phyloP scores from a whole-genome alignment of 1,140 invertebrate species.

The Drosophila serrata region DNA sequence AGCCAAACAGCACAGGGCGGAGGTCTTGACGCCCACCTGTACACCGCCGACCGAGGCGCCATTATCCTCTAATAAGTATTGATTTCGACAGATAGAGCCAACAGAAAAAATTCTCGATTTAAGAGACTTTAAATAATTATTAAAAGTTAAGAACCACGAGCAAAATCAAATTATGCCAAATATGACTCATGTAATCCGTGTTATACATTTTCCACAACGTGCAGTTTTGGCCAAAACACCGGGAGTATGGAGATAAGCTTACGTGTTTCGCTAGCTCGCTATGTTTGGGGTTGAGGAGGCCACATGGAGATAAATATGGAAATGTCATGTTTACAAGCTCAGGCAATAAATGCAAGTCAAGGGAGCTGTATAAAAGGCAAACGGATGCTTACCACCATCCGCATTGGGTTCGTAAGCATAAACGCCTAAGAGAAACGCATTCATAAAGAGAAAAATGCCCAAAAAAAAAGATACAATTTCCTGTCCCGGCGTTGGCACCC shows the following conservation, averaged over 20 bases:
- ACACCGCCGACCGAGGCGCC: background rate
- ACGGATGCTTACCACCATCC: conserved; percentile 22
- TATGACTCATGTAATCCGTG: conserved; percentile 33
- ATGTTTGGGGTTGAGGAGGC: conserved; percentile 6
- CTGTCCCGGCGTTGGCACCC: background rate
- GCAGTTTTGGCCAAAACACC: conserved; percentile 8
- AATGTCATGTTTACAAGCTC: conserved; percentile 71
- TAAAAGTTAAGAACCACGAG: conserved; percentile 64
- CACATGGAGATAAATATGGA: conserved; percentile 67
- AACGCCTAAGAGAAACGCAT: background rate
- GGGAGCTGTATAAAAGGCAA: conserved; percentile 47
- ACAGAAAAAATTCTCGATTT: conserved; percentile 40
- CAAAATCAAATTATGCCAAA: conserved; percentile 48
- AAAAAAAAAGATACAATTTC: background rate
- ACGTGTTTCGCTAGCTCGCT: conserved; percentile 27
- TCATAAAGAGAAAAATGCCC: conserved; percentile 59
- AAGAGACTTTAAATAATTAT: conserved; percentile 41
- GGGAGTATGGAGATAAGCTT: conserved; percentile 3
- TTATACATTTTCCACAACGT: conserved; percentile 49
- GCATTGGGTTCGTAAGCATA: background rate
- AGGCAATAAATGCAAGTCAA: conserved; percentile 62
- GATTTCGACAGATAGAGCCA: conserved; percentile 67
- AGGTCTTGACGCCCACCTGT: conserved; percentile 23
- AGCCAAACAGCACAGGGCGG: no score
- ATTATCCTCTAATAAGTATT: conserved; percentile 74